Conservation (phyloP, 2,888 invertebrate genomes). For the Drosophila kuntzei region DNA sequence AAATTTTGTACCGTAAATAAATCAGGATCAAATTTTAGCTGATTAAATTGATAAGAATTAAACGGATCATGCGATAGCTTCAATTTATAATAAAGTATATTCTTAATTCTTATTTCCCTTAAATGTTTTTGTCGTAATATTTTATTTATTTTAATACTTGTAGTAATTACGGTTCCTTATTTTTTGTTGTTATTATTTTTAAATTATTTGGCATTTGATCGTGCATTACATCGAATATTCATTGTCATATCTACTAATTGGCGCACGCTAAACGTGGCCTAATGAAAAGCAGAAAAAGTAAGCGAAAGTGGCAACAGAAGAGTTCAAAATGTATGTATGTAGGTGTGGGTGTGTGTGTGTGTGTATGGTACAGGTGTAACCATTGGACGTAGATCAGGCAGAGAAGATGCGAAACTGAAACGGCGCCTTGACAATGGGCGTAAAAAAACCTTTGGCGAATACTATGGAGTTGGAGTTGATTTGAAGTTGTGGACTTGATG, state of each 20-base stretch:
- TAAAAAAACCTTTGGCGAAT: not conserved
- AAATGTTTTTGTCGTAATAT: too few species aligned
- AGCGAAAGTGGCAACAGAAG: slow-evolving; percentile 15
- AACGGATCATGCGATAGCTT: too few species aligned
- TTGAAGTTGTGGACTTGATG: slow-evolving; percentile 33
- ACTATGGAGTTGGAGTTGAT: slow-evolving; percentile 36
- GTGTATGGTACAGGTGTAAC: slow-evolving; percentile 30
- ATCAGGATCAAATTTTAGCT: too few species aligned
- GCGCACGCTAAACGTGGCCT: slow-evolving; percentile 39
- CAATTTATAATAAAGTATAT: too few species aligned
- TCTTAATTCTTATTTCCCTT: too few species aligned
- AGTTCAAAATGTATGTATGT: not conserved
- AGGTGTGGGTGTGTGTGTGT: slow-evolving; percentile 1
- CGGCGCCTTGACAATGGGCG: slow-evolving; percentile 25
- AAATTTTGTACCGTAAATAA: too few species aligned
- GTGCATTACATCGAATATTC: slow-evolving; percentile 25
- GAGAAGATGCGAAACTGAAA: slow-evolving; percentile 33
- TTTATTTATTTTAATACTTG: too few species aligned
- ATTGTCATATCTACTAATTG: slow-evolving; percentile 27
- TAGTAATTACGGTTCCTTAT: too few species aligned
- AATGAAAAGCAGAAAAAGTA: slow-evolving; percentile 2
- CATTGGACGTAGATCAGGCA: slow-evolving; percentile 49
- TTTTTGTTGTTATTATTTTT: too few species aligned
- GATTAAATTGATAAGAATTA: too few species aligned
- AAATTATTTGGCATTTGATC: not conserved